These are phyloP conservation scores for Drosophila hydei DNA, from an alignment of 1,140 invertebrate species.

Conservation along the genomic window DNA sequence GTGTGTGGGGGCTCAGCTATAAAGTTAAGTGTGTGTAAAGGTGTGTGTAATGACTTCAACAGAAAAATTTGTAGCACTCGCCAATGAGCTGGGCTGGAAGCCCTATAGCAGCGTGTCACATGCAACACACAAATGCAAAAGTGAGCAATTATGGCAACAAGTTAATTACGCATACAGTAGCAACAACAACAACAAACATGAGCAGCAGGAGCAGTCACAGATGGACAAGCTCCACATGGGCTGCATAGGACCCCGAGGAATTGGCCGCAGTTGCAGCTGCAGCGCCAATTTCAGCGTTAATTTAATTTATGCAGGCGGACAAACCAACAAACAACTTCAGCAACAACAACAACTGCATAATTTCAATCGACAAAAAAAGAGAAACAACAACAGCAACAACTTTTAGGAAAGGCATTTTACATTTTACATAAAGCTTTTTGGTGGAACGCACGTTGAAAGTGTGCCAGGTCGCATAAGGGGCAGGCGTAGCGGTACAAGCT, in stretches of 20 bases:
- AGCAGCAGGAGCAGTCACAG: slow-evolving; percentile 12
- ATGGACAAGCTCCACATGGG: slow-evolving; percentile 30
- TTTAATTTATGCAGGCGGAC: slow-evolving; percentile 66
- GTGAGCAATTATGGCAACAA: slow-evolving; percentile 68
- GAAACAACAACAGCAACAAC: slow-evolving; percentile 4
- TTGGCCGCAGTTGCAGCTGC: slow-evolving; percentile 25
- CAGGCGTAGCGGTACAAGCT: slow-evolving; percentile 5
- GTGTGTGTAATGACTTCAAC: slow-evolving; percentile 40
- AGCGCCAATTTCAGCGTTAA: slow-evolving; percentile 35
- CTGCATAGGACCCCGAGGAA: slow-evolving; percentile 31
- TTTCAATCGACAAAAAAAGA: slow-evolving; percentile 41
- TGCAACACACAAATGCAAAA: slow-evolving; percentile 54
- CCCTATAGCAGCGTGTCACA: slow-evolving; percentile 38
- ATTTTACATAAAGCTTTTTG: slow-evolving; percentile 51
- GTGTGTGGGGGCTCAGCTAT: slow-evolving; percentile 10
- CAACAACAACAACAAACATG: background rate
- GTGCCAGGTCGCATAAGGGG: slow-evolving; percentile 34
- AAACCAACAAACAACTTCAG: slow-evolving; percentile 20
- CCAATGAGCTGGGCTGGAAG: slow-evolving; percentile 5
- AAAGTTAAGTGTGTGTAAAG: slow-evolving; percentile 24
- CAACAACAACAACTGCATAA: slow-evolving; percentile 34
- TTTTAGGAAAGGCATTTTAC: slow-evolving; percentile 34
- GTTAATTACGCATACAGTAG: slow-evolving; percentile 55
- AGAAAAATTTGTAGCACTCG: slow-evolving; percentile 41
- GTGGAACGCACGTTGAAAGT: slow-evolving; percentile 31